Evolutionary conservation across 37 sponge, comb jelly and placozoan genomes (phyloP).

Genomic region (Lycopodina hypogea): DNA sequence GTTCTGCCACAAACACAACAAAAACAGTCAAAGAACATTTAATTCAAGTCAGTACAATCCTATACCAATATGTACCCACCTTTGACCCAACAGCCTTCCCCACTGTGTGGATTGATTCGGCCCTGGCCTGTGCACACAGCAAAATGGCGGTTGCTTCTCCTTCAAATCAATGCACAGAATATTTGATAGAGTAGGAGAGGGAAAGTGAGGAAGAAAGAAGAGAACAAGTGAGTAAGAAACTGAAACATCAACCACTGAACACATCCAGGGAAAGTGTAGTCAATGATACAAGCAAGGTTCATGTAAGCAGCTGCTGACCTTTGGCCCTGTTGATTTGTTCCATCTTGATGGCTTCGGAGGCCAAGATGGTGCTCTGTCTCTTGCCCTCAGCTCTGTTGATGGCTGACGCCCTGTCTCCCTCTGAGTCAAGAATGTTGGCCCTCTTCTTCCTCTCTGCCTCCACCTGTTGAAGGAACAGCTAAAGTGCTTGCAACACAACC

Average conservation of each 20-base stretch:
- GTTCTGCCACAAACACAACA: slow-evolving; percentile 44
- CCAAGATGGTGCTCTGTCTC: slow-evolving; percentile 87
- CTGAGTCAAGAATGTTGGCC: slow-evolving; percentile 90
- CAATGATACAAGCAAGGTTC: too few species aligned
- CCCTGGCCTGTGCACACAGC: slow-evolving; percentile 76
- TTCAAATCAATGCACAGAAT: slow-evolving; percentile 8
- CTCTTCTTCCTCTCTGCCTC: slow-evolving; percentile 98
- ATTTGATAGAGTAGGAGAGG: not conserved
- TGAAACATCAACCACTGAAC: too few species aligned
- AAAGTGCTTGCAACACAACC: not conserved
- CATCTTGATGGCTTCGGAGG: slow-evolving; percentile 88
- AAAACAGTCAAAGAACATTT: not conserved
- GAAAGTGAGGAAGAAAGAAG: too few species aligned
- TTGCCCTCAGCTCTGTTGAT: slow-evolving; percentile 82
- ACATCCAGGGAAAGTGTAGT: too few species aligned
- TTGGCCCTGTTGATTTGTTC: slow-evolving; percentile 92
- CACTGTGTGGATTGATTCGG: slow-evolving; percentile 61
- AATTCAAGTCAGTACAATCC: not conserved
- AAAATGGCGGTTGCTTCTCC: slow-evolving; percentile 83
- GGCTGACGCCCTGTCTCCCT: slow-evolving; percentile 79
- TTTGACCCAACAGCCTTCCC: slow-evolving; percentile 66
- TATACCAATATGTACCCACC: not conserved
- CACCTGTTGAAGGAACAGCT: slow-evolving; percentile 51
- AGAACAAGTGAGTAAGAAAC: too few species aligned
- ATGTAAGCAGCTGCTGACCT: slow-evolving; percentile 35